Percentiles rank a stretch among this genome's conserved stretches.
Conservation (phyloP, 1,140 invertebrate species). For the Trinorchestia longiramus region DNA sequence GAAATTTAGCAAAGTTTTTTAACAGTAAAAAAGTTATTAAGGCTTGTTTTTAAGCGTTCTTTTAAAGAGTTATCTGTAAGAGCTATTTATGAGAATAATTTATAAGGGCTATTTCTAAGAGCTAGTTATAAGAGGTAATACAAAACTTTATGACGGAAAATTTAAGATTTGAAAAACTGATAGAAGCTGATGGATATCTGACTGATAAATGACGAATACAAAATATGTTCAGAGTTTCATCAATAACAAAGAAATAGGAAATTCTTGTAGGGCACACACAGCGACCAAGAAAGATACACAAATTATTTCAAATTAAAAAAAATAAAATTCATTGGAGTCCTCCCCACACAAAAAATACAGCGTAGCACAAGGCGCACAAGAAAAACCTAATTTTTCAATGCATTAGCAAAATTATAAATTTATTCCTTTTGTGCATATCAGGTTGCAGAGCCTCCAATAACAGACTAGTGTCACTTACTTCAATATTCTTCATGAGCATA, state of each 20-base stretch:
- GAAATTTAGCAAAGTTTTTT: too few relatives aligned
- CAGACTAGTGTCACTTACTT: too few relatives aligned
- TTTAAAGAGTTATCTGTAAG: too few relatives aligned
- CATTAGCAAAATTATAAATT: background rate
- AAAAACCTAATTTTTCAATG: background rate
- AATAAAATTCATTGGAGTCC: background rate
- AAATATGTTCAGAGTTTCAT: background rate
- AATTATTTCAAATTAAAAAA: background rate
- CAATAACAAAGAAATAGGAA: background rate
- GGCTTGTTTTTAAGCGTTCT: too few relatives aligned
- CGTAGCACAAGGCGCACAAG: background rate
- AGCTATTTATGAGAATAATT: too few relatives aligned
- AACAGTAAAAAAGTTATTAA: too few relatives aligned
- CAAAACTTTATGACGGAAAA: too few relatives aligned
- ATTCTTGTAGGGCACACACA: background rate
- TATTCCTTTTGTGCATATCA: background rate
- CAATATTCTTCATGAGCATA: too few relatives aligned
- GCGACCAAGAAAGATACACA: background rate
- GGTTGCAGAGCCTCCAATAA: background rate
- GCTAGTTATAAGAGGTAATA: background rate
- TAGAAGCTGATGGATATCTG: background rate
- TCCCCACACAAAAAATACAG: background rate
- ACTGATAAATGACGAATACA: background rate
- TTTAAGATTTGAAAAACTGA: background rate
- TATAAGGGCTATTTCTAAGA: too few relatives aligned